These are phyloP conservation scores for Sphyrna mokarran DNA, from an alignment of 2,113 vertebrate genomes.

Conservation along the genomic window DNA sequence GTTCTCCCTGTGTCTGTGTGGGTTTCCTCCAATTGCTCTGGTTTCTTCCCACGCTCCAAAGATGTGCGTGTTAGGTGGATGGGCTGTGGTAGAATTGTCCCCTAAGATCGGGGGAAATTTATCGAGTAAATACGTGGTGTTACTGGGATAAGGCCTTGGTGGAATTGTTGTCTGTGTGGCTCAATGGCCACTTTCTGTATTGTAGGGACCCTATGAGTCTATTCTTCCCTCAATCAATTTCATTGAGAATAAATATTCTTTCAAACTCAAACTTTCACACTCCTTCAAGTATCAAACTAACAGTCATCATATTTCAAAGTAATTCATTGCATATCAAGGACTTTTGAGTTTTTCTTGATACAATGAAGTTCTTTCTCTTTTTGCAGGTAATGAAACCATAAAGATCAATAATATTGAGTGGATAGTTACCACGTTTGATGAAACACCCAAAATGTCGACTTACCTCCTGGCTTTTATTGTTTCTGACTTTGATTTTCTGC, in stretches of 20 bases:
- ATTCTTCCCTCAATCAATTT: background rate
- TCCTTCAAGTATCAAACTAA: background rate
- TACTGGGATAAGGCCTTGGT: no score
- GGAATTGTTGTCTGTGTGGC: no score
- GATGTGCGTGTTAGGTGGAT: no score
- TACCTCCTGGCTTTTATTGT: slow-evolving; percentile 80
- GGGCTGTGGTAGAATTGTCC: no score
- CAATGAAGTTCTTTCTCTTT: background rate
- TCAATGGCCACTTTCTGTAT: no score
- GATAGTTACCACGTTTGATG: slow-evolving; percentile 51
- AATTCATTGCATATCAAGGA: background rate
- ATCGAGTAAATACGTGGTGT: no score
- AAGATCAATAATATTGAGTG: background rate
- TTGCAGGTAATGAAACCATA: slow-evolving; percentile 43
- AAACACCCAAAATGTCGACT: slow-evolving; percentile 74
- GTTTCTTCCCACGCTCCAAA: no score
- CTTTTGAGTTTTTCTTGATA: background rate
- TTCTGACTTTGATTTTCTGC: slow-evolving; percentile 48
- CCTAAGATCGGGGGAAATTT: no score
- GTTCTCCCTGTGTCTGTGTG: no score
- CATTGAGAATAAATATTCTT: background rate
- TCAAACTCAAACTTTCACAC: no score
- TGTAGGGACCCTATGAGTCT: no score
- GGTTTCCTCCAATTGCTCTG: no score
- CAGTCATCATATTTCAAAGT: background rate